Base-by-base conservation (phyloP, 1,140 invertebrate species). In the Saccostrea glomerata region DNA sequence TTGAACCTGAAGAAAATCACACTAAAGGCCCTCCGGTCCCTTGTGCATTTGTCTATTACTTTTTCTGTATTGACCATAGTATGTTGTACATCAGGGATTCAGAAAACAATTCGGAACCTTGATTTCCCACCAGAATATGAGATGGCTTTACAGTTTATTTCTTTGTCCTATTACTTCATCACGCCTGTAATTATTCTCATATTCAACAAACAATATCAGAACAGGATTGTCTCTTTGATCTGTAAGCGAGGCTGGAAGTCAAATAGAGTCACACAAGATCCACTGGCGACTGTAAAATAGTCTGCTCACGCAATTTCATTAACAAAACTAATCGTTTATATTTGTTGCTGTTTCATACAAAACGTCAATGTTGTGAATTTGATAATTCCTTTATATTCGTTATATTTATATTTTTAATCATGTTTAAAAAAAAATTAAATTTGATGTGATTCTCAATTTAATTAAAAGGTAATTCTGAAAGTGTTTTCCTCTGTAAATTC, bases 151-250 rank as follows among this genome's bases (percentile, higher is more conserved):
- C 23, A 77, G 25, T 77, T 77, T 36, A 77, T 30, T 77, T 77
- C 70, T 77, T 77, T 77, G 70, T 77, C 70, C 9, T 30, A 77
- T 36, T 77, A 77, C 15, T 77, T 77, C 70, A 77, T 77, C 25
- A 77, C 70, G 2, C 70, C 70, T 3, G 70, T 77, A 25, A 77
- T 77, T 15, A 77, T 77, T 77, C 70, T 77, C 30, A 77, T 77
- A 30, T 77, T 77, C 30, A 77, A 77, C 70, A 77, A 30, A 77
- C 70, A 77, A 77, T 77, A 77, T 13, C 70, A 77, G 30, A 77
- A 77, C 30, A 25, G 70, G 70, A 30, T 77, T 77, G 70, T 77
- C 12, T 77, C 25, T 40, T 25, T 77, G 70, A 30, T 25, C 25
- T 77, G 70, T 36, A 77, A 25, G 23, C 23, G 23, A 36, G 23